These are phyloP conservation scores for Hemiscyllium ocellatum DNA, from an alignment of 2,113 vertebrate genomes.

Conservation along the genomic window DNA sequence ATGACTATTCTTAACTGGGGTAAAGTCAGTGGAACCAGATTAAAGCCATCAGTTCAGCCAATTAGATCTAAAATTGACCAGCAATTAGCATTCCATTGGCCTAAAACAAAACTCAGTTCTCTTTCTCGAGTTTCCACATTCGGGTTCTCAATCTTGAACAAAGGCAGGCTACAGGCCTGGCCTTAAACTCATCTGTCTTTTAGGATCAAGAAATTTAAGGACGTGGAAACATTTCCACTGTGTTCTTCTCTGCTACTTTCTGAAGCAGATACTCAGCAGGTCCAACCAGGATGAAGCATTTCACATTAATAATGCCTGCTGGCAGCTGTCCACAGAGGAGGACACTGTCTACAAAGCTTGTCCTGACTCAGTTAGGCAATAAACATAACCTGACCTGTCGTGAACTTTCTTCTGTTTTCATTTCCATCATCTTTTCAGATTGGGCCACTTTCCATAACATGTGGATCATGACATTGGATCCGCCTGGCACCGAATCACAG, in stretches of 20 bases:
- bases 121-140: neutral
- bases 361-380: constrained; percentile 1
- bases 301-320: neutral
- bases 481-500: constrained; percentile 28
- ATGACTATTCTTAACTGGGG: neutral
- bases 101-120: neutral
- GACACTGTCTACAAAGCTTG: neutral
- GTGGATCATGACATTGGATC: constrained; percentile 13
- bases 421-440: constrained; percentile 30
- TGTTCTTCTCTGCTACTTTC: neutral
- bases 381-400: neutral
- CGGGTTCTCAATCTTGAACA: neutral
- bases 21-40: neutral
- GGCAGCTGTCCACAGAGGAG: neutral
- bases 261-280: neutral
- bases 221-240: neutral
- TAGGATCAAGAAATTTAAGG: neutral
- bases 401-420: constrained; percentile 27
- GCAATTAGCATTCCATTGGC: too few species aligned
- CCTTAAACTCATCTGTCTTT: neutral
- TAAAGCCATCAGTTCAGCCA: neutral
- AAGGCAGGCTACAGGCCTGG: neutral
- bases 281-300: neutral
- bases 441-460: constrained; percentile 28
- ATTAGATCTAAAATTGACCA: neutral